Evolutionary conservation across 1,140 invertebrate genomes (phyloP).

Genomic region (Helicoverpa zea): DNA sequence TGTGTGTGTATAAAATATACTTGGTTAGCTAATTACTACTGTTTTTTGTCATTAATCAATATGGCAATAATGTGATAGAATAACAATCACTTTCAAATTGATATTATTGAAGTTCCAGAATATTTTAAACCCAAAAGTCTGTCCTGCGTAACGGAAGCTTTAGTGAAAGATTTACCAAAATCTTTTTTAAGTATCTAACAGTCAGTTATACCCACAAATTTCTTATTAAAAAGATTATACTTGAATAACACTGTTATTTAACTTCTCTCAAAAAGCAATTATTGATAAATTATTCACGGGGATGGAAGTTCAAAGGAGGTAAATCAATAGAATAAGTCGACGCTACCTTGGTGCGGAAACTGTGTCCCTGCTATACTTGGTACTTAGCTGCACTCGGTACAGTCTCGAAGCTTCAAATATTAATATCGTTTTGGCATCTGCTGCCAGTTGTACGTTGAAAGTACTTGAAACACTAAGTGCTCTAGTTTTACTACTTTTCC

Average conservation of each 20-base stretch:
- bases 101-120: too few species aligned
- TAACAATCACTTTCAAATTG: too few species aligned
- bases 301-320: conserved; percentile 2
- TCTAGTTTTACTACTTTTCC: conserved; percentile 26
- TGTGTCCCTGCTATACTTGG: conserved; percentile 2
- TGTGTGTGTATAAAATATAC: too few species aligned
- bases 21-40: too few species aligned
- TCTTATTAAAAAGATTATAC: background rate
- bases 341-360: background rate
- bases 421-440: conserved; percentile 36
- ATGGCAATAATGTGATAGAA: too few species aligned
- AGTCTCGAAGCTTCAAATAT: conserved; percentile 32
- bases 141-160: too few species aligned
- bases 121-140: too few species aligned
- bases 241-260: too few species aligned
- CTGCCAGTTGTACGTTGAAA: conserved; percentile 9
- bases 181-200: background rate
- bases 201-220: background rate
- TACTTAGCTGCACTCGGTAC: conserved; percentile 20
- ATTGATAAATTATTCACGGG: background rate
- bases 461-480: conserved; percentile 13
- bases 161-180: background rate
- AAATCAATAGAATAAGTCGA: conserved; percentile 1
- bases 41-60: too few species aligned
- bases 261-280: too few species aligned